These are phyloP conservation scores for Empis stercorea DNA, from an alignment of 2,888 invertebrate species.

Conservation along the genomic window DNA sequence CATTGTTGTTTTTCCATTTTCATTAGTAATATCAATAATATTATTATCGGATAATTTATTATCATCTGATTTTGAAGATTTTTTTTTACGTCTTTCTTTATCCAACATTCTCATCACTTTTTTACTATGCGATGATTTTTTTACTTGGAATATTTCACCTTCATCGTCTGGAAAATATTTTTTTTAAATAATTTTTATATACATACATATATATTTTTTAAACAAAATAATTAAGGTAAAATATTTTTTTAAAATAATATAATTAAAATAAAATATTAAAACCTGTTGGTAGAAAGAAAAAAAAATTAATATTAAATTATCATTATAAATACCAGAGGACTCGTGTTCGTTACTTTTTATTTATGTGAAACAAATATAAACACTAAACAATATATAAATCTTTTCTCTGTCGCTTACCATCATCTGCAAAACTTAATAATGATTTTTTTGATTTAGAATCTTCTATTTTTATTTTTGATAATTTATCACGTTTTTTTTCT, in stretches of 20 bases:
- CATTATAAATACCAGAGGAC: too few species aligned
- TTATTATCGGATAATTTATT: constrained; percentile 14
- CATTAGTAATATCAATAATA: constrained; percentile 4
- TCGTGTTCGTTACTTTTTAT: too few species aligned
- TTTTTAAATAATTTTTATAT: too few species aligned
- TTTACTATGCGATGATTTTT: constrained; percentile 89
- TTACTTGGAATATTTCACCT: constrained; percentile 86
- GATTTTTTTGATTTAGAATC: constrained; percentile 39
- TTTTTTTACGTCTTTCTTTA: constrained; percentile 48
- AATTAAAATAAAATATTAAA: too few species aligned
- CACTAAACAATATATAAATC: too few species aligned
- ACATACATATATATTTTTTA: too few species aligned
- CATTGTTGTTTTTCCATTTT: constrained; percentile 1
- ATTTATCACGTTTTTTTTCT: constrained; percentile 12
- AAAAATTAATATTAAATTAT: too few species aligned
- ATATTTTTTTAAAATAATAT: too few species aligned
- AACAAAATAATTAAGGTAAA: too few species aligned
- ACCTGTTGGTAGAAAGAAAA: too few species aligned
- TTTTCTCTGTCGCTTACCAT: constrained; percentile 36
- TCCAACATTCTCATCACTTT: constrained; percentile 73
- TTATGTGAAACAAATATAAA: too few species aligned
- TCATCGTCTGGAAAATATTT: constrained; percentile 45
- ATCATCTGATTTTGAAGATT: constrained; percentile 25
- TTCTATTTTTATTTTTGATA: constrained; percentile 5
- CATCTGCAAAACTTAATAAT: constrained; percentile 71